Percentiles rank a stretch among this genome's conserved stretches.
These are phyloP conservation scores for Engraulis encrasicolus DNA, from an alignment of 2,113 vertebrate genomes.

Conservation along the genomic window DNA sequence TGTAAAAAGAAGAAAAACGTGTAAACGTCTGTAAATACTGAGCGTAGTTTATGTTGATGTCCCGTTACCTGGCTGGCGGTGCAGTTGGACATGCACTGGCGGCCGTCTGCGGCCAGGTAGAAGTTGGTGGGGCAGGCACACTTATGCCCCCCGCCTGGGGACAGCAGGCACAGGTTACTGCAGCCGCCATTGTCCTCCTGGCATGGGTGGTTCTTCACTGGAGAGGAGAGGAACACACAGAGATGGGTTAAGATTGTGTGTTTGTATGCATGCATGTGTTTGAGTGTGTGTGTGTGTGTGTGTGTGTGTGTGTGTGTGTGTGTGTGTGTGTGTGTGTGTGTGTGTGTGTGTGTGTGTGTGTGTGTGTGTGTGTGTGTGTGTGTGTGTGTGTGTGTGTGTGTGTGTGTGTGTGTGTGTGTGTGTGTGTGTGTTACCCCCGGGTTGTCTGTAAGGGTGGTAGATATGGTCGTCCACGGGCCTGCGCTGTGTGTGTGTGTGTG, in stretches of 20 bases:
- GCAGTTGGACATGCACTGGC: constrained; percentile 95
- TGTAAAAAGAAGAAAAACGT: no score
- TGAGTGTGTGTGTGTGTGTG: background rate
- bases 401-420: no score
- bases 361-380: no score
- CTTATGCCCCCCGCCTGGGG: constrained; percentile 86
- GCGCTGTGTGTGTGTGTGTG: background rate
- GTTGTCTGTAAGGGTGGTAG: constrained; percentile 90
- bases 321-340: no score
- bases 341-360: no score
- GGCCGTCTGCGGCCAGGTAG: constrained; percentile 89
- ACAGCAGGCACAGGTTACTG: constrained; percentile 94
- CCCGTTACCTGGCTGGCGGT: constrained; percentile 88
- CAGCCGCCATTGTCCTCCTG: constrained; percentile 90
- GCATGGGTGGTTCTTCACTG: constrained; percentile 91
- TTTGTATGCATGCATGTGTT: no score
- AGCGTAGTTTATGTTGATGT: no score
- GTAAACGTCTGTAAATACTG: no score
- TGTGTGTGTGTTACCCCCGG: constrained; percentile 64
- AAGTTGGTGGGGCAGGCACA: constrained; percentile 98
- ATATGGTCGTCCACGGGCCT: constrained; percentile 97
- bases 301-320: no score
- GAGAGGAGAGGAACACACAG: background rate
- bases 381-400: no score
- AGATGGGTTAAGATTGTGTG: background rate